Percentiles rank a stretch among this genome's conserved stretches.
Conservation (phyloP, 2,113 vertebrate genomes). For the Tragelaphus buxtoni region DNA sequence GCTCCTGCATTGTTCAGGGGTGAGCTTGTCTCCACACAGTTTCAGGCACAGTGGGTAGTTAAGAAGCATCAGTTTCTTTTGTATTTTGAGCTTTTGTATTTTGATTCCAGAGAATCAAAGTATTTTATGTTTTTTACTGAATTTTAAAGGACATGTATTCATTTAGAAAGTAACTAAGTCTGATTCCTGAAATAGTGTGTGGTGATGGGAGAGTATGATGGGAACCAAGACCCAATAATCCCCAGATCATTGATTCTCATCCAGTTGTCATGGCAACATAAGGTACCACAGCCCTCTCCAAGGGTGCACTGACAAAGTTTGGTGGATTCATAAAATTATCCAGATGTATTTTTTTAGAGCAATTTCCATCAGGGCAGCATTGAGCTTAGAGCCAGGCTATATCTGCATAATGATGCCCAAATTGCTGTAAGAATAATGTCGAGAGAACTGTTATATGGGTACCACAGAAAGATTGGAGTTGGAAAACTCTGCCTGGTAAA, state of each 20-base stretch:
- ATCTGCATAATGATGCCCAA: accelerated
- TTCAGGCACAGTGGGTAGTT: not conserved
- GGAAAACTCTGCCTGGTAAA: not conserved
- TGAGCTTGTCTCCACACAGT: not conserved
- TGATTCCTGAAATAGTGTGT: not conserved
- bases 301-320: not conserved
- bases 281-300: not conserved
- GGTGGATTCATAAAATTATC: not conserved
- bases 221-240: not conserved
- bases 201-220: not conserved
- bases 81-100: not conserved
- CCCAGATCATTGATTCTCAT: not conserved
- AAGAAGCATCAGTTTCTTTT: not conserved
- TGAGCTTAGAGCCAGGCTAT: not conserved
- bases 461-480: not conserved
- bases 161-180: not conserved
- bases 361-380: not conserved
- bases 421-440: not conserved
- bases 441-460: not conserved
- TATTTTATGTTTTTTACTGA: not conserved
- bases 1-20: not conserved
- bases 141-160: not conserved
- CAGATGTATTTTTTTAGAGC: not conserved
- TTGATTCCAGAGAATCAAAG: not conserved
- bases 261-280: slow-evolving; percentile 15